Base-by-base conservation (phyloP, 2,888 invertebrate species). In the Ashinkailepas kermadecensis region DNA sequence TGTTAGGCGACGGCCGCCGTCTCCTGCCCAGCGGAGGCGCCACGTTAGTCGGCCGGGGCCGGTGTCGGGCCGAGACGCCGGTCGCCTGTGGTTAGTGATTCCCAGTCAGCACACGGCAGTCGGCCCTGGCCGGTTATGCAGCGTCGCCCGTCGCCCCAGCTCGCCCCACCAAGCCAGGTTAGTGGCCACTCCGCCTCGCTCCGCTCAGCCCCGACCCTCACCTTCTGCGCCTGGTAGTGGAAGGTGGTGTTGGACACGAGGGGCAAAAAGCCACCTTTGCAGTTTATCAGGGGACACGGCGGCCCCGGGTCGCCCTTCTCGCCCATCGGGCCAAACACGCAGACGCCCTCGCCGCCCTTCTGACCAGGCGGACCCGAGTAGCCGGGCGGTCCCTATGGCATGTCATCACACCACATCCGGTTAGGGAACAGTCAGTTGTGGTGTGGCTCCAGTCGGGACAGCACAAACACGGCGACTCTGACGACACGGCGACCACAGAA, bases 301-400 rank as follows among this genome's bases (percentile, higher is more conserved):
- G 86, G 84, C 82, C 91, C 91, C 78, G 85, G 84, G 78, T 88
- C 85, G 70, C 93, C 94, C 84, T 88, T 89, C 39, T 87, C 86
- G 62, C 93, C 94, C 83, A 86, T 81, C 11, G 86, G 82, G 25
- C 92, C 92, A 70, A 85, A 82, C 13, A 82, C 80, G 56, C 87
- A 78, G 57, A 78, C 58, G 10, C 78, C 86, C 81, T 82, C 82
- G 57, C 81, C 65, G 39, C 85, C 85, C 67, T 84, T 80, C 21
- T 74, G 81, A 13, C 85, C 85, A 58, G 83, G 81, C 25, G 82
- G 80, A 23, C 85, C 85, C n/a, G 85, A 83, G 13, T 83, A 62
- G 13, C 85, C 85, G 15, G 74, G 74, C 18, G 6, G 54, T 18
- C 74, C 74, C 74, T 74, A 74, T 25, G n/a, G 25, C 65, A 94